Base-by-base conservation (phyloP, 2,113 vertebrate species). In the Turnix velox region DNA sequence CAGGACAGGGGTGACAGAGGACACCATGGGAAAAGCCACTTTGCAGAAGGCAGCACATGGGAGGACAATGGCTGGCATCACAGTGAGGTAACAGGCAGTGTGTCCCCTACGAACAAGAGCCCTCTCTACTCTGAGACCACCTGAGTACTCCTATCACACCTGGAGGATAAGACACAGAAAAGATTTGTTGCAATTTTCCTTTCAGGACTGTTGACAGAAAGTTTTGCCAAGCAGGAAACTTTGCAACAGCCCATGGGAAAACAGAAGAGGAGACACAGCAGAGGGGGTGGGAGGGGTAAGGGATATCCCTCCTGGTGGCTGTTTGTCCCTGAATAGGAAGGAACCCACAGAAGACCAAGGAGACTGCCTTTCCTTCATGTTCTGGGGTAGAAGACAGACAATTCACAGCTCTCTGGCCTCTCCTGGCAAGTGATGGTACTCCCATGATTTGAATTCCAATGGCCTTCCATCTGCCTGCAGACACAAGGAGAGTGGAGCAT, bases 81-180 rank as follows among this genome's bases (percentile, higher is more conserved):
- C 1, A 6, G 75, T 0, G 1, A 83, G 49, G 49, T 54, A 85
- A 16, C 0, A 0, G 33, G 35, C 48, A 93, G 43, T n/a, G n/a
- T 66, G 12, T 54, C 31, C 20, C 17, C 73, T 63, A 51, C 2
- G 3, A 57, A 79, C 6, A 77, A 71, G 19, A 88, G 25, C 30
- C 14, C 40, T 33, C 48, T 80, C 62, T 83, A 42, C 62, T 88
- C 72, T 55, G 52, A 78, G 43, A 76, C 40, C 22, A 31, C 33
- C 27, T 63, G 57, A 2, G 4, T 46, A 37, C 49, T 65, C 40
- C 54, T 72, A 18, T 40, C 8, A 28, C 48, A 3, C 11, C 18
- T 17, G 0, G 2, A 33, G 59, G 11, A 15, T 75, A 52, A 55
- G 37, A 66, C 39, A 51, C 42, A 48, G 35, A 54, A 62, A 72